Percentiles rank a stretch among this genome's conserved stretches.
These are phyloP conservation scores for Drosophila santomea DNA, from an alignment of 1,140 invertebrate genomes.

Conservation along the genomic window DNA sequence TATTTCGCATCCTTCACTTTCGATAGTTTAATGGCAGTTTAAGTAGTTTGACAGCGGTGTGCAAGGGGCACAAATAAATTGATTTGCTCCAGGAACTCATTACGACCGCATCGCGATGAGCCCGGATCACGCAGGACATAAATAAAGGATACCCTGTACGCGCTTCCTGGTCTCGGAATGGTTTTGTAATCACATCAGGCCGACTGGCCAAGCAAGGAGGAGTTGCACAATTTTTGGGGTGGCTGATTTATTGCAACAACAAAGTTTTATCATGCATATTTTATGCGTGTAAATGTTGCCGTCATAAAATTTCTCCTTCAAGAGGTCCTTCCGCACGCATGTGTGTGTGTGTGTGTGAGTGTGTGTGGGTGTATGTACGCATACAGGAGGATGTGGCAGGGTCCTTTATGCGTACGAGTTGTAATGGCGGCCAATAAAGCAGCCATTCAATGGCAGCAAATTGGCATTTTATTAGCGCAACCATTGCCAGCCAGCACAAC, in stretches of 20 bases:
- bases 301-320: slow-evolving; percentile 74
- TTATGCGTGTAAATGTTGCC: slow-evolving; percentile 84
- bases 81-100: slow-evolving; percentile 31
- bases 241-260: slow-evolving; percentile 81
- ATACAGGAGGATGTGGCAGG: slow-evolving; percentile 30
- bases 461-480: slow-evolving; percentile 79
- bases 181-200: slow-evolving; percentile 73
- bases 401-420: slow-evolving; percentile 76
- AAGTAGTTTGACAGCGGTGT: slow-evolving; percentile 70
- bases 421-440: slow-evolving; percentile 81
- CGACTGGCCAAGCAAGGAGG: slow-evolving; percentile 18
- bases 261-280: slow-evolving; percentile 84
- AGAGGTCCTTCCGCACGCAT: slow-evolving; percentile 29
- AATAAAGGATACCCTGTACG: slow-evolving; percentile 47
- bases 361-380: background rate
- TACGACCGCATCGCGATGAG: slow-evolving; percentile 32
- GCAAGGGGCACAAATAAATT: slow-evolving; percentile 22
- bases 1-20: slow-evolving; percentile 29
- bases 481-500: slow-evolving; percentile 9
- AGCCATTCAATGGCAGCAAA: slow-evolving; percentile 79
- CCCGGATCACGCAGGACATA: slow-evolving; percentile 65
- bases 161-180: slow-evolving; percentile 50
- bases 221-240: slow-evolving; percentile 61
- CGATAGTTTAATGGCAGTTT: slow-evolving; percentile 84
- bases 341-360: slow-evolving; percentile 8